Percentiles rank a stretch among this genome's conserved stretches.
phyloP scores from a whole-genome alignment of 30 jellyfish, hydroid and myxozoan species.

The Turritopsis rubra region DNA sequence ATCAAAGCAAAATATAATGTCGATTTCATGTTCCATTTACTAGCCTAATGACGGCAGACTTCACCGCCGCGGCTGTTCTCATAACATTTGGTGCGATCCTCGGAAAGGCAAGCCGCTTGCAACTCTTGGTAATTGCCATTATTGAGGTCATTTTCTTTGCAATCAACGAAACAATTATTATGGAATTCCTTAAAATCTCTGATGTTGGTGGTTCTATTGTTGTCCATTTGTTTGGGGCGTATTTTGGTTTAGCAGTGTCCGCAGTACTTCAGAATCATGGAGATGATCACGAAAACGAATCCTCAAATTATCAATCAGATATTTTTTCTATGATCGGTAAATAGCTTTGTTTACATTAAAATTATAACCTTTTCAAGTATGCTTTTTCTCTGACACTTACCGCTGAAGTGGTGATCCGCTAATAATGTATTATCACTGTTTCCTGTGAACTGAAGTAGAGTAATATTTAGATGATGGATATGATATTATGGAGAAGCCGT shows the following conservation, averaged over 20 bases:
- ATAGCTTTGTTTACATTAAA: background rate
- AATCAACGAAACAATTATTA: conserved; percentile 53
- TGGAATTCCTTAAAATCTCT: conserved; percentile 38
- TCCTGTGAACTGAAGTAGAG: too few relatives aligned
- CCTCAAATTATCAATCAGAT: conserved; percentile 72
- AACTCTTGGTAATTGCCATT: conserved; percentile 53
- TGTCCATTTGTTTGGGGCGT: conserved; percentile 88
- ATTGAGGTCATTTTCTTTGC: conserved; percentile 64
- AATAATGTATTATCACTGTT: too few relatives aligned
- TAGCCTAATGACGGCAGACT: conserved; percentile 80
- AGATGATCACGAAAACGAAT: conserved; percentile 69
- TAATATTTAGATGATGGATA: too few relatives aligned
- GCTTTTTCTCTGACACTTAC: too few relatives aligned
- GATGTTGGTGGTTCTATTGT: conserved; percentile 97
- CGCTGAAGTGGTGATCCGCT: too few relatives aligned
- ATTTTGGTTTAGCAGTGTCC: conserved; percentile 92
- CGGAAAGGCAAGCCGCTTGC: conserved; percentile 79
- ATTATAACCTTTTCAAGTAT: too few relatives aligned
- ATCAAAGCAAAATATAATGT: too few relatives aligned
- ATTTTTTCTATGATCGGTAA: conserved; percentile 81
- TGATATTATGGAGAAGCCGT: too few relatives aligned
- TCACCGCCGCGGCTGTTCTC: conserved; percentile 78
- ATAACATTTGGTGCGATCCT: conserved; percentile 88
- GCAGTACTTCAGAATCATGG: conserved; percentile 40
- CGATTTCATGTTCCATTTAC: too few relatives aligned